These are phyloP conservation scores for Fulica atra DNA, from an alignment of 2,113 vertebrate species.

Conservation along the genomic window DNA sequence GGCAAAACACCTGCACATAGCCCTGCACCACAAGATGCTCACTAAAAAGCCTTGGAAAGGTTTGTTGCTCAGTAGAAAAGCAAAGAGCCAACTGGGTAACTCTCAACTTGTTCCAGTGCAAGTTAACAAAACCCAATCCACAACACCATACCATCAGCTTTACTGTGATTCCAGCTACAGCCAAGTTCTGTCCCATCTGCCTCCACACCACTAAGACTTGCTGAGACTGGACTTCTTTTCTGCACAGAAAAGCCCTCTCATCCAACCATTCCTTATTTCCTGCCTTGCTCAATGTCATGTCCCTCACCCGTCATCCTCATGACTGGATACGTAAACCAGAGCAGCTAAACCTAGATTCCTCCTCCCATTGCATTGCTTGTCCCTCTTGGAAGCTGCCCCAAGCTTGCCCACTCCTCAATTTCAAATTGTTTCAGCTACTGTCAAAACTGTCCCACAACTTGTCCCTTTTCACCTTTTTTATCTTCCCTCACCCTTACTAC, in stretches of 20 bases:
- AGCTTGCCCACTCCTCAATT: neutral
- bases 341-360: neutral
- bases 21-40: neutral
- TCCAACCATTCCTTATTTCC: neutral
- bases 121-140: neutral
- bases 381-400: neutral
- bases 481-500: neutral
- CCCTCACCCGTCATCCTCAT: neutral
- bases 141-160: neutral
- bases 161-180: neutral
- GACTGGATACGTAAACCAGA: neutral
- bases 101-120: neutral
- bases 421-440: neutral
- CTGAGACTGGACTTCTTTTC: neutral
- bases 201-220: neutral
- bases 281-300: neutral
- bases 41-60: neutral
- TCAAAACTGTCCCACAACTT: neutral
- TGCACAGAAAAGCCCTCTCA: neutral
- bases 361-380: neutral
- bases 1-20: neutral
- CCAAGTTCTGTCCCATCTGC: neutral
- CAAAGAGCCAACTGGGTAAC: neutral
- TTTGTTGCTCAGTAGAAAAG: neutral
- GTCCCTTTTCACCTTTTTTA: neutral